These are phyloP conservation scores for Platynereis dumerilii DNA, from an alignment of 2,888 invertebrate species.

Conservation along the genomic window DNA sequence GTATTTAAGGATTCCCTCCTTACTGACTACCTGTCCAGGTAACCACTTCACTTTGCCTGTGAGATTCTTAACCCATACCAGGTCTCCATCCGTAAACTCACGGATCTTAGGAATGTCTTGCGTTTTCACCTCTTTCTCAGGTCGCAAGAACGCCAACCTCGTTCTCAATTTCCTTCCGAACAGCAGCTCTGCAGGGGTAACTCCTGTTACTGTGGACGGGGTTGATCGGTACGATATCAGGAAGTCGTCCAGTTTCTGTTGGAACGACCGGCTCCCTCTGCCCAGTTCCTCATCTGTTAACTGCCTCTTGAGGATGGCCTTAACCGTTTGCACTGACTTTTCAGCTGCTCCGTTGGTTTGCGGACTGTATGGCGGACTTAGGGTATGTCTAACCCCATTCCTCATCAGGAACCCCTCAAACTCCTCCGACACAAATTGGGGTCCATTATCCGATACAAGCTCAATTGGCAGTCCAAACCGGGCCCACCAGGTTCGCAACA, in stretches of 20 bases:
- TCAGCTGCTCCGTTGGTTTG: background rate
- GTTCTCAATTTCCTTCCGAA: too few relatives aligned
- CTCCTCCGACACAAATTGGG: background rate
- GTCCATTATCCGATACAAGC: slow-evolving; percentile 8
- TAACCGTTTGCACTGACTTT: background rate
- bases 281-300: too few relatives aligned
- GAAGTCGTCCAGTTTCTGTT: too few relatives aligned
- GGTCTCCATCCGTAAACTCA: too few relatives aligned
- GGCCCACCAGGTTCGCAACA: background rate
- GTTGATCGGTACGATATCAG: too few relatives aligned
- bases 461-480: background rate
- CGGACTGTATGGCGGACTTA: background rate
- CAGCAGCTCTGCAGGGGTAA: too few relatives aligned
- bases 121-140: too few relatives aligned
- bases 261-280: too few relatives aligned
- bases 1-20: background rate
- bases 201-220: too few relatives aligned
- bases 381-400: slow-evolving; percentile 4
- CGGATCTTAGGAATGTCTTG: too few relatives aligned
- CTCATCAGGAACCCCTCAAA: slow-evolving; percentile 4
- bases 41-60: background rate
- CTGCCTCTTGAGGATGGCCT: background rate
- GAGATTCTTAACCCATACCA: too few relatives aligned
- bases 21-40: background rate
- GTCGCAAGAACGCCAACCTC: too few relatives aligned